Base-by-base conservation (phyloP, 2,888 invertebrate species). In the Mechanitis messenoides region DNA sequence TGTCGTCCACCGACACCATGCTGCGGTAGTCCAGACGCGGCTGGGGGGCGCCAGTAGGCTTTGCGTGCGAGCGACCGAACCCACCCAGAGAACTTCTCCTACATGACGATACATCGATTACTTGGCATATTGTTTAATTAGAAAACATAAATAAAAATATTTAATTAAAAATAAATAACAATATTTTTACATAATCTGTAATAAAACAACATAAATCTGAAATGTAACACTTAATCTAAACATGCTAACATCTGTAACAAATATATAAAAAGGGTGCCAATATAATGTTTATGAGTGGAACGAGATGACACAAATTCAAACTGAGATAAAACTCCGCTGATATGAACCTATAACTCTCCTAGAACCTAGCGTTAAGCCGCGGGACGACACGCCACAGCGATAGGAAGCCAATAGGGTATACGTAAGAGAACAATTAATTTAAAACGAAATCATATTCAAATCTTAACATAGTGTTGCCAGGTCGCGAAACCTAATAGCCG, bases 1-100 rank as follows among this genome's bases (percentile, higher is more conserved):
- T 97, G 82, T 98, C 98, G 76, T 97, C 97, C 69, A 97, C 95
- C 33, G 96, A 96, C 67, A 97, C 97, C 96, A 97, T 96, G 79
- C 96, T 96, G 78, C 96, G 93, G 83, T 97, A 97, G 86, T 97
- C 96, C 69, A 97, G 91, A 75, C 95, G 93, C 46, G 96, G 96
- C 68, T 93, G 93, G 65, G 91, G 89, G 46, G 62, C 90, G 71
- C 92, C 92, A 65, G 92, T 91, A 59, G 92, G 90, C 79, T 92
- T 92, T 76, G 93, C 93, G 66, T 93, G 92, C 68, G 94, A 93
- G 61, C 96, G 93, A 76, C 95, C 96, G 84, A 95, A 95, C 38
- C 96, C 95, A 70, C 96, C 96, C 75, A 96, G 93, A 58, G 96
- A 96, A 70, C 96, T 95, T 74, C 96, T 94, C 84, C 96, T 96